Base-by-base conservation (phyloP, 2,888 invertebrate species). In the Antitype chi region DNA sequence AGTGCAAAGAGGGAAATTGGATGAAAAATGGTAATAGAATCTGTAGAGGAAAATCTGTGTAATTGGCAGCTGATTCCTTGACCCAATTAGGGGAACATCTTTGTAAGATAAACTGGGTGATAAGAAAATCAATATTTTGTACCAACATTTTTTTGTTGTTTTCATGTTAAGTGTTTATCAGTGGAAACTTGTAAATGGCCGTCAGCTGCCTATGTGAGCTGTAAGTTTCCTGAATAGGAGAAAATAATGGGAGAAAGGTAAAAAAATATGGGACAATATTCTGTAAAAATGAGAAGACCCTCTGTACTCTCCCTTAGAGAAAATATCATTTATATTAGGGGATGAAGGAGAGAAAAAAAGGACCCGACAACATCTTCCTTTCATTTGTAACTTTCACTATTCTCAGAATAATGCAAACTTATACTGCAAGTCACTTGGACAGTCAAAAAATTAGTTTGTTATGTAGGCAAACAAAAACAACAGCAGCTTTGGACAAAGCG, bases 321-420 rank as follows among this genome's bases (percentile, higher is more conserved):
- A 8, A 25, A 52, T 28, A 72, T 28, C 20, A 47, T 23, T 43
- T 23, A 28, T 2, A 25, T n/a, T 53, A 25, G 8, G 5, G 13
- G 17, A 62, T 25, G n/a, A 52, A 20, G 28, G 3, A 8, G 3
- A n/a, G 5, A n/a, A 43, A 57, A 77, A 11, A 0, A 11, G 2
- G 47, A 23, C n/a, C 43, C 6, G 9, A 67, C 23, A 25, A 23
- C n/a, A 32, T 11, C 13, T 0, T 52, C 1, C 5, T 9, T 17
- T 23, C 9, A 49, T 64, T 55, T 47, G 2, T 47, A 32, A 49
- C 11, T 32, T 38, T 9, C 32, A 43, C 1, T 38, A 28, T 28
- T 5, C 20, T 49, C 15, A 25, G 38, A 64, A 76, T 49, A 76
- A 38, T 76, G 3, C 28, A 76, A 64, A 77, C n/a, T 49, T n/a